phyloP scores from a whole-genome alignment of 2,888 invertebrate species.

The Phymatocera aterrima region DNA sequence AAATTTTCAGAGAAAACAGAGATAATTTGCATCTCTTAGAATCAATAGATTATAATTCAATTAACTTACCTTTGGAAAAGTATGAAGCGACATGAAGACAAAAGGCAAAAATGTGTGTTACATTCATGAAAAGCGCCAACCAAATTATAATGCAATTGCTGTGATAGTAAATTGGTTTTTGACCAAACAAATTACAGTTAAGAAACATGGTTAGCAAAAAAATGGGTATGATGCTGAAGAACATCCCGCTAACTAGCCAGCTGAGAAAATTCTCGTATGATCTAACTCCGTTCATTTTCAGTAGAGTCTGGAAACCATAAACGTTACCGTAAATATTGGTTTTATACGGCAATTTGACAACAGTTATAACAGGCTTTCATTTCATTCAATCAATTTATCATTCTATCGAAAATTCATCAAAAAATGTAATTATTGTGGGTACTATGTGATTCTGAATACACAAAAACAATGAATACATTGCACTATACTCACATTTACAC shows the following conservation, averaged over 20 bases:
- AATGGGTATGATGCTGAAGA: slow-evolving; percentile 65
- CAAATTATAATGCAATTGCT: slow-evolving; percentile 68
- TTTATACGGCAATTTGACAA: background rate
- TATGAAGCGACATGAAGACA: slow-evolving; percentile 70
- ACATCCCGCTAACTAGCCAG: slow-evolving; percentile 66
- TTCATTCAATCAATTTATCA: background rate
- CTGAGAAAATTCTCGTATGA: slow-evolving; percentile 66
- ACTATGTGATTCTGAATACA: background rate
- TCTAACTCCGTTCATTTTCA: slow-evolving; percentile 71
- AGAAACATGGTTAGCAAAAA: slow-evolving; percentile 64
- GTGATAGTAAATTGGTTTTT: slow-evolving; percentile 65
- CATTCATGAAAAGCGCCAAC: slow-evolving; percentile 63
- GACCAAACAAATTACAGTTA: slow-evolving; percentile 61
- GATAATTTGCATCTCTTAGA: background rate
- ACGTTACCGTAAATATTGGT: background rate
- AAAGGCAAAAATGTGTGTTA: slow-evolving; percentile 65
- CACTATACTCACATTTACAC: slow-evolving; percentile 65
- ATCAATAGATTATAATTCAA: slow-evolving; percentile 16
- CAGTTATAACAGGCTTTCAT: background rate
- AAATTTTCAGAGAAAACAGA: background rate
- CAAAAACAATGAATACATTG: background rate
- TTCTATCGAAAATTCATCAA: background rate
- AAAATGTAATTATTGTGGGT: background rate
- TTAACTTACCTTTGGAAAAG: slow-evolving; percentile 69
- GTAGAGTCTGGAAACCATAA: slow-evolving; percentile 62